Percentiles rank a stretch among this genome's conserved stretches.
Evolutionary conservation across 23 tunicate species (phyloP).

Genomic region (Clavelina lepadiformis): DNA sequence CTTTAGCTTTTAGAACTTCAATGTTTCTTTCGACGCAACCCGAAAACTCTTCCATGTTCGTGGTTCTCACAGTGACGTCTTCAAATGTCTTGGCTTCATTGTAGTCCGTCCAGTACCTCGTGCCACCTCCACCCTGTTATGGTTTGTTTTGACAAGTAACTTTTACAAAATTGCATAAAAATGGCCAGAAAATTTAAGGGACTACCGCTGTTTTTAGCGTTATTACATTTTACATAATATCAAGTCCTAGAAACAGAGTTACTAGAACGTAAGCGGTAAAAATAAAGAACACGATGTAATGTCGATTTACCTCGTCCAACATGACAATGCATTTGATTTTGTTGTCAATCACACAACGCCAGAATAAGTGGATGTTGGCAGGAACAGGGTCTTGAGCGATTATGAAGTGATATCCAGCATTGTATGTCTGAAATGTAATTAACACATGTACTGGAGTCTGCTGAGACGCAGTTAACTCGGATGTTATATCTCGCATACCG

Average conservation of each 20-base stretch:
- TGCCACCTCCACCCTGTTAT: not conserved
- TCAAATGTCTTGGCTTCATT: not conserved
- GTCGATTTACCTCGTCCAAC: slow-evolving; percentile 17
- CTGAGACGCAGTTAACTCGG: not conserved
- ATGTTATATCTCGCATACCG: not conserved
- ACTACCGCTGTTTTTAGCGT: too few species aligned
- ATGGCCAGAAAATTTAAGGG: too few species aligned
- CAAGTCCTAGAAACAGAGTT: too few species aligned
- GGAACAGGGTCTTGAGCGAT: slow-evolving; percentile 19
- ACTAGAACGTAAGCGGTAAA: too few species aligned
- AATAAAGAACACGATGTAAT: too few species aligned
- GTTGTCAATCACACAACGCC: slow-evolving; percentile 28
- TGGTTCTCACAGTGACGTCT: slow-evolving; percentile 24
- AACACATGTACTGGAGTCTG: not conserved
- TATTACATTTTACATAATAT: too few species aligned
- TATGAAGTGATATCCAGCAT: slow-evolving; percentile 4
- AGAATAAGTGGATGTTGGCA: slow-evolving; percentile 18
- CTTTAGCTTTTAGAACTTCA: slow-evolving; percentile 10
- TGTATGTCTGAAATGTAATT: slow-evolving; percentile 12
- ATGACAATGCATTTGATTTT: slow-evolving; percentile 22
- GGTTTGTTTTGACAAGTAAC: too few species aligned
- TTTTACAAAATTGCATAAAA: too few species aligned
- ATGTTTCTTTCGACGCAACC: slow-evolving; percentile 21
- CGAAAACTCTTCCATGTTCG: not conserved
- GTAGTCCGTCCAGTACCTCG: slow-evolving; percentile 13